Base-by-base conservation (phyloP, 2,797 vertebrate genomes). In the Brachyrhaphis roseni region DNA sequence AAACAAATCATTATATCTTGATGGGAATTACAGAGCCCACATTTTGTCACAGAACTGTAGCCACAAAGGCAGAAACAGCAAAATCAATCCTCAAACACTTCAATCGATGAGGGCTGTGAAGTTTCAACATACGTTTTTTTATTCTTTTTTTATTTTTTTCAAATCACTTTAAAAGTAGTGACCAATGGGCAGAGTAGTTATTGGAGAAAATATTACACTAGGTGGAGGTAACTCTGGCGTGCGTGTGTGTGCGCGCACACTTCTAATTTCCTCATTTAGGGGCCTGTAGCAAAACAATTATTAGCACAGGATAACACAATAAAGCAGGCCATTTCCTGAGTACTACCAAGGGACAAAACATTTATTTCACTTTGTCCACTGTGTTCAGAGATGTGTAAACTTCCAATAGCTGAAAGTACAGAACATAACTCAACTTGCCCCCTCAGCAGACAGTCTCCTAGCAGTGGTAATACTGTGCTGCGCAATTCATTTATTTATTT, bases 281-380 rank as follows among this genome's bases (percentile, higher is more conserved):
- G 85, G 68, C 87, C 86, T 28, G 72, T 84, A 81, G 90, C 88
- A 88, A 89, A 94, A 89, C 90, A 95, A 92, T 91, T 91, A 90
- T 91, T 82, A 86, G 82, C 77, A 80, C 74, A 76, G 80, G 82
- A 86, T 94, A 94, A 93, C 89, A 83, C 90, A 94, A 94, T 93
- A 93, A 93, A 90, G 79, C 53, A 89, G 80, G 84, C 83, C 79
- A 87, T 92, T 94, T 94, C 86, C 89, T 83, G 87, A 84, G 79
- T 89, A 84, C 93, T 90, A 89, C 89, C 87, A 72, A 84, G 80
- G 90, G 91, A 91, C 79, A 86, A 86, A 88, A 86, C 91, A 92
- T 93, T 92, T 91, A 90, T 94, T 93, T 94, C 86, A 90, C 90
- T 94, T 93, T 92, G 87, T 92, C 90, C 88, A 83, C 75, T 39